Base-by-base conservation (phyloP, 2,888 invertebrate species). In the Epinotia demarniana region DNA sequence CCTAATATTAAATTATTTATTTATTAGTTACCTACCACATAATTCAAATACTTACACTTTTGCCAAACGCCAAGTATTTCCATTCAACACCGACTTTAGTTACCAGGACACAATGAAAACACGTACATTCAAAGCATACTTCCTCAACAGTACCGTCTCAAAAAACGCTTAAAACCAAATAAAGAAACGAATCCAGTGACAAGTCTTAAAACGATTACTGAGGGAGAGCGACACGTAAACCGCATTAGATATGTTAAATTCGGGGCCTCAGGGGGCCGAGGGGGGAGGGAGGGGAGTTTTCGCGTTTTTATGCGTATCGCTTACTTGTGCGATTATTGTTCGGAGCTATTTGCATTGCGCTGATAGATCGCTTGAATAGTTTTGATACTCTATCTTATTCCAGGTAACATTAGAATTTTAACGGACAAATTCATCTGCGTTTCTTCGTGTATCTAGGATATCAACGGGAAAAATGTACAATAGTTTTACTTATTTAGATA, bases 191-290 rank as follows among this genome's bases (percentile, higher is more conserved):
- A 66, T 72, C 69, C 69, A 83, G 69, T 77, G 82, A 83, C 85
- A 81, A 89, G 89, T 92, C 92, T 93, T 92, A 92, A 92, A 93
- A 86, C 92, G 92, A 92, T 93, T 93, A 92, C 89, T 81, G 87
- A 85, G 81, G 88, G 87, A 87, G 85, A 83, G 79, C 84, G 85
- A 93, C 93, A 93, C 92, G 93, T 88, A 93, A 93, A 93, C 89
- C 93, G 93, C 93, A 93, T 93, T 93, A 93, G 92, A 86, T 92
- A 93, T 93, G 93, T 92, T 93, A 93, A 93, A 92, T 90, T 91
- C 83, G 85, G 69, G 85, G 85, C 83, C 86, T 85, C 89, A 81
- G 80, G 85, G 88, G 89, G 85, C 81, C 81, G 74, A 78, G 82
- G 81, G 80, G 82, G 39, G 39, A 39, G 39, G 39, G 39, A 39